Evolutionary conservation across 1,140 invertebrate genomes (phyloP).

Genomic region (Idris sp.): DNA sequence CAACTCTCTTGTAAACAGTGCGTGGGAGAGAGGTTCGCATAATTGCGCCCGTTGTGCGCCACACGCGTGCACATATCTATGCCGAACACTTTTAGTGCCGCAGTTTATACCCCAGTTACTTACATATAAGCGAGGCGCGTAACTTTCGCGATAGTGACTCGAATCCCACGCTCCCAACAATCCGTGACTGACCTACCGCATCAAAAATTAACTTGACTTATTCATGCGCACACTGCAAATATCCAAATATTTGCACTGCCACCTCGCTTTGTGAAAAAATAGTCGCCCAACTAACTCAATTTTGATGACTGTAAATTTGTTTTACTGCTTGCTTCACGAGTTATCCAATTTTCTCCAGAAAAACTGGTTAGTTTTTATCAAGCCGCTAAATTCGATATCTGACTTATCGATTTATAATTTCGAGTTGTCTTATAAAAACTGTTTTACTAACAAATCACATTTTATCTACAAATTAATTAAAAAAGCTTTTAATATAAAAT

Average conservation of each 20-base stretch:
- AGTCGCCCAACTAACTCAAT: no score
- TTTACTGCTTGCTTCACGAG: no score
- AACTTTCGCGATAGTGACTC: conserved; percentile 60
- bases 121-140: conserved; percentile 32
- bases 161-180: conserved; percentile 62
- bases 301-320: no score
- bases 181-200: conserved; percentile 52
- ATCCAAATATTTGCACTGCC: conserved; percentile 27
- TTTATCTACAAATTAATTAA: no score
- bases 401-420: no score
- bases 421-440: no score
- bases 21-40: conserved; percentile 49
- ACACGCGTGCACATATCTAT: conserved; percentile 51
- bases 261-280: no score
- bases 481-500: conserved; percentile 29
- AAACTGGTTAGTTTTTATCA: no score
- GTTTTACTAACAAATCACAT: no score
- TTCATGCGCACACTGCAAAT: background rate
- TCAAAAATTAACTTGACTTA: conserved; percentile 28
- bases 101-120: conserved; percentile 55
- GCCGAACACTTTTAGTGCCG: conserved; percentile 50
- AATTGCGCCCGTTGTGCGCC: conserved; percentile 50
- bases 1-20: conserved; percentile 52
- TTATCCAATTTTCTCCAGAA: no score
- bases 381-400: no score